Evolutionary conservation across 2,113 vertebrate genomes (phyloP).

Genomic region (Salvator merianae): DNA sequence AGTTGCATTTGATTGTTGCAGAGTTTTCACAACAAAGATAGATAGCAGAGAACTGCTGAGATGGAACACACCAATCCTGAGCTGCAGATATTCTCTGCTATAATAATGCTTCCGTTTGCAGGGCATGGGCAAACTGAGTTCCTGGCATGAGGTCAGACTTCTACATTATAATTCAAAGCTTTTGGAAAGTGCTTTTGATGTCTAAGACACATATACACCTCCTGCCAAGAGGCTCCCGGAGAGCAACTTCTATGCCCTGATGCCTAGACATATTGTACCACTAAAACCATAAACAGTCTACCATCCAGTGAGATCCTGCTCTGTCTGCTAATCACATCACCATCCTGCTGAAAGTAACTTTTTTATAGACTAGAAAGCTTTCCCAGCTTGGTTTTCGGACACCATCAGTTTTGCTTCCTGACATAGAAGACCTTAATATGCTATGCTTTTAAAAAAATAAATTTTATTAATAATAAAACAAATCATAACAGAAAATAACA

Average conservation of each 20-base stretch:
- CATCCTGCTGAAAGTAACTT: conserved; percentile 12
- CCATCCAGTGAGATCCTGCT: conserved; percentile 28
- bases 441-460: too few species aligned
- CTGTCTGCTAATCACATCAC: conserved; percentile 49
- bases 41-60: too few species aligned
- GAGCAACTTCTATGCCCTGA: neutral
- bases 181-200: conserved; percentile 55
- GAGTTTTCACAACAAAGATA: too few species aligned
- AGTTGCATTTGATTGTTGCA: too few species aligned
- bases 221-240: neutral
- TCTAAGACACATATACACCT: conserved; percentile 5
- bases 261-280: neutral
- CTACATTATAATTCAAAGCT: conserved; percentile 56
- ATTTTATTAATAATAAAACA: too few species aligned
- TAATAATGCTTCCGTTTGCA: conserved; percentile 60
- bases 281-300: conserved; percentile 7
- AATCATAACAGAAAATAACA: too few species aligned
- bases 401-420: conserved; percentile 53
- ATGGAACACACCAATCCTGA: too few species aligned
- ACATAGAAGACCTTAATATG: conserved; percentile 43
- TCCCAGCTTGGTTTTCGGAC: conserved; percentile 39
- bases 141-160: conserved; percentile 61
- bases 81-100: neutral
- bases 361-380: conserved; percentile 40
- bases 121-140: conserved; percentile 59